Evolutionary conservation across 2,113 vertebrate species (phyloP).

Genomic region (Corythoichthys haematopterus): DNA sequence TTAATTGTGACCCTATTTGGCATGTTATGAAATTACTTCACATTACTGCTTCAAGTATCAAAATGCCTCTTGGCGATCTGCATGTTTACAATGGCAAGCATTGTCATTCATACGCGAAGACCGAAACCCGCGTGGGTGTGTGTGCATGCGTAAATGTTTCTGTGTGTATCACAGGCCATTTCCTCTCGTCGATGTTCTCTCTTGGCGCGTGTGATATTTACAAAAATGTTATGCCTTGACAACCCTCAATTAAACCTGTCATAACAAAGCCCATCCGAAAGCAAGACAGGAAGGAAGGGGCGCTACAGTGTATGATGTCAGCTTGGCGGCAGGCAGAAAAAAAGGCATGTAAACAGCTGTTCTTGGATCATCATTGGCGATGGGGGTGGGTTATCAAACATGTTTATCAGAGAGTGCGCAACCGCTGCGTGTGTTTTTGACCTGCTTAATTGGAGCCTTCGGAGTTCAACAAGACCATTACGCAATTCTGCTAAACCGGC

Average conservation of each 20-base stretch:
- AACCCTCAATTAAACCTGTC: constrained; percentile 80
- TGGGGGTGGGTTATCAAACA: constrained; percentile 19
- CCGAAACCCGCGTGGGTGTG: constrained; percentile 25
- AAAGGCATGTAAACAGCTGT: constrained; percentile 69
- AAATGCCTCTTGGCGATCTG: constrained; percentile 55
- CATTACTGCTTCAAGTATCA: background rate
- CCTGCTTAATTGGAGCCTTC: constrained; percentile 34
- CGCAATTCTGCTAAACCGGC: background rate
- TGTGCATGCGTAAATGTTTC: constrained; percentile 18
- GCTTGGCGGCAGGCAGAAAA: constrained; percentile 30
- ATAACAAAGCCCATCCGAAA: constrained; percentile 74
- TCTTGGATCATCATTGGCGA: constrained; percentile 44
- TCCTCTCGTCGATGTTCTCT: constrained; percentile 70
- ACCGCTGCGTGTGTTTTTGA: constrained; percentile 30
- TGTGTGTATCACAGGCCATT: constrained; percentile 46
- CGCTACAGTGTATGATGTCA: constrained; percentile 68
- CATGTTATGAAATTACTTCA: no score
- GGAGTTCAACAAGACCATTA: constrained; percentile 25
- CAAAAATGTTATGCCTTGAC: constrained; percentile 75
- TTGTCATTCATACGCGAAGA: constrained; percentile 58
- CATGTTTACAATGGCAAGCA: constrained; percentile 64
- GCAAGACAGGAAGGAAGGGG: constrained; percentile 70
- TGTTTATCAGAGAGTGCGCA: constrained; percentile 38
- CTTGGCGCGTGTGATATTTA: constrained; percentile 76
- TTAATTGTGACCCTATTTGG: no score